Percentiles rank a stretch among this genome's conserved stretches.
Conservation (phyloP, 2,113 vertebrate species). For the Eubucco bourcierii region DNA sequence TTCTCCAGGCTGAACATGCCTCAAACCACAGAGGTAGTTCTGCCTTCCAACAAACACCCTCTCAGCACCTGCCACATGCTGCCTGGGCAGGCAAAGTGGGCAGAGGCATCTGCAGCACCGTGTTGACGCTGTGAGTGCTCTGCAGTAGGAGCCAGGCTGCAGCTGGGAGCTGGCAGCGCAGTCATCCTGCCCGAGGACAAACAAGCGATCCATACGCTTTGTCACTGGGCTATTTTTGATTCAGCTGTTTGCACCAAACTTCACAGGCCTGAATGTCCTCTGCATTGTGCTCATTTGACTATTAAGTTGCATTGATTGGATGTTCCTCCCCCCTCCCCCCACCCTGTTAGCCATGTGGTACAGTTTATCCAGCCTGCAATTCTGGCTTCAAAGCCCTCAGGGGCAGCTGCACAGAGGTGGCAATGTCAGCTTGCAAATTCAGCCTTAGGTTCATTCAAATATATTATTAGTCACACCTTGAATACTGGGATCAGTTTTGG, state of each 20-base stretch:
- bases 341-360: not conserved
- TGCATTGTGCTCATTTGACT: not conserved
- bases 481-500: too few species aligned
- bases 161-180: not conserved
- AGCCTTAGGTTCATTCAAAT: not conserved
- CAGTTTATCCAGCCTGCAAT: not conserved
- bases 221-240: not conserved
- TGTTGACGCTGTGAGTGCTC: not conserved
- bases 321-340: not conserved
- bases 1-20: not conserved
- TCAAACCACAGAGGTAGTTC: not conserved
- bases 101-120: not conserved
- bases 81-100: not conserved
- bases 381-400: not conserved
- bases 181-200: not conserved
- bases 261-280: not conserved
- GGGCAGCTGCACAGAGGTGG: not conserved
- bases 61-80: not conserved
- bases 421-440: not conserved
- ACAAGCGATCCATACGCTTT: not conserved
- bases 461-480: not conserved
- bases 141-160: not conserved
- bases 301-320: not conserved
- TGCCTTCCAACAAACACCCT: not conserved
- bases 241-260: not conserved